Percentiles rank a stretch among this genome's conserved stretches.
Conservation (phyloP, 2,888 invertebrate species). For the Drosophila longiperda region DNA sequence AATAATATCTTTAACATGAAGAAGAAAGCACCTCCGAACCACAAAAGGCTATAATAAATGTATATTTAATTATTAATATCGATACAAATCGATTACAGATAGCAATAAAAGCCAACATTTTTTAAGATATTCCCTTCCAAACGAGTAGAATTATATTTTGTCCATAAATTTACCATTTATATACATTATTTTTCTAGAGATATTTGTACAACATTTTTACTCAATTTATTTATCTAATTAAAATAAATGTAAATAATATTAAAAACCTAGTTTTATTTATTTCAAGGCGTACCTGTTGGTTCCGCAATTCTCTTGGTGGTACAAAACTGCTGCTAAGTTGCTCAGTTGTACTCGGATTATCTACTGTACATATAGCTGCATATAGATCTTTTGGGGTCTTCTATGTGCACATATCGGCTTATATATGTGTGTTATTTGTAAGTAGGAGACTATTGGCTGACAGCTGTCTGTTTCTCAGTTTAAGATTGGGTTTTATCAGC, state of each 20-base stretch:
- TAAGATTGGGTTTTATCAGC: slow-evolving; percentile 30
- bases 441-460: slow-evolving; percentile 22
- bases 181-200: no score
- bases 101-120: neutral
- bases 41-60: no score
- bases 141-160: neutral
- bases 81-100: neutral
- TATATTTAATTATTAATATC: neutral
- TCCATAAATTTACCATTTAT: neutral
- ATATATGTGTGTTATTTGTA: neutral
- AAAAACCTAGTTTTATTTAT: neutral
- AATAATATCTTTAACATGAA: neutral
- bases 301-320: slow-evolving; percentile 81
- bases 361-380: slow-evolving; percentile 47
- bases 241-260: neutral
- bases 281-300: slow-evolving; percentile 76
- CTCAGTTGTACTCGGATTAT: slow-evolving; percentile 56
- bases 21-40: accelerated
- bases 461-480: slow-evolving; percentile 22
- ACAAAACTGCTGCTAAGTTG: slow-evolving; percentile 57
- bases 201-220: neutral
- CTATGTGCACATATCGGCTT: slow-evolving; percentile 44
- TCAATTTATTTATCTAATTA: neutral
- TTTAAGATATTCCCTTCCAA: neutral
- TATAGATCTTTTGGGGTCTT: slow-evolving; percentile 32